phyloP scores from a whole-genome alignment of 2,888 invertebrate species.

The Cremastobaeus sp. region DNA sequence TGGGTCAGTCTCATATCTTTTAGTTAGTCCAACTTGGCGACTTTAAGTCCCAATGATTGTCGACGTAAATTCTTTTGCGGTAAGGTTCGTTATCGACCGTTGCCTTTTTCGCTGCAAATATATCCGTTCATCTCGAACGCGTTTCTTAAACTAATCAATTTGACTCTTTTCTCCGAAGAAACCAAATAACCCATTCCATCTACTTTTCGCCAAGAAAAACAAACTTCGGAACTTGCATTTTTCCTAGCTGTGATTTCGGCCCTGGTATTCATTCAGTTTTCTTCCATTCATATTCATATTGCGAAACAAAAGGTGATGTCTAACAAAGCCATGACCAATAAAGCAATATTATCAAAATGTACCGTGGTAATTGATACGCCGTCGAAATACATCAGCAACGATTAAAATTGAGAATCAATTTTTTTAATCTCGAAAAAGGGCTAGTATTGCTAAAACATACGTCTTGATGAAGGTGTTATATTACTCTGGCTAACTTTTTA shows the following conservation, averaged over 20 bases:
- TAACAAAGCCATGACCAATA: no score
- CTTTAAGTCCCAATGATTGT: conserved; percentile 53
- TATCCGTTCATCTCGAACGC: conserved; percentile 34
- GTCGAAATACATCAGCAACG: no score
- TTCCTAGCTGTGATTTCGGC: background rate
- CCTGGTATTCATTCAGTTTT: no score
- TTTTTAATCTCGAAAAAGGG: no score
- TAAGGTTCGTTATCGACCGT: conserved; percentile 44
- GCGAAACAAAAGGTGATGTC: no score
- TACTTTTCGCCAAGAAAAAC: conserved; percentile 1
- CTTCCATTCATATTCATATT: no score
- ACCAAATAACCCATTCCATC: conserved; percentile 1
- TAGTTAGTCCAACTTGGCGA: conserved; percentile 40
- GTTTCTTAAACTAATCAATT: conserved; percentile 35
- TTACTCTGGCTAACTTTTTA: background rate
- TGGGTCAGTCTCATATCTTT: conserved; percentile 57
- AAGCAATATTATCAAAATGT: no score
- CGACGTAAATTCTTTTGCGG: conserved; percentile 42
- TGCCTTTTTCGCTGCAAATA: conserved; percentile 33
- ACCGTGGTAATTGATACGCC: no score
- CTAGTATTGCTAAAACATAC: background rate
- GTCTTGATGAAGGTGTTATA: background rate
- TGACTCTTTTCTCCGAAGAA: conserved; percentile 9
- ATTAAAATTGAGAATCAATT: no score
- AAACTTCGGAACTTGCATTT: conserved; percentile 1